Base-by-base conservation (phyloP, 2,888 invertebrate species). In the Pocota personata region DNA sequence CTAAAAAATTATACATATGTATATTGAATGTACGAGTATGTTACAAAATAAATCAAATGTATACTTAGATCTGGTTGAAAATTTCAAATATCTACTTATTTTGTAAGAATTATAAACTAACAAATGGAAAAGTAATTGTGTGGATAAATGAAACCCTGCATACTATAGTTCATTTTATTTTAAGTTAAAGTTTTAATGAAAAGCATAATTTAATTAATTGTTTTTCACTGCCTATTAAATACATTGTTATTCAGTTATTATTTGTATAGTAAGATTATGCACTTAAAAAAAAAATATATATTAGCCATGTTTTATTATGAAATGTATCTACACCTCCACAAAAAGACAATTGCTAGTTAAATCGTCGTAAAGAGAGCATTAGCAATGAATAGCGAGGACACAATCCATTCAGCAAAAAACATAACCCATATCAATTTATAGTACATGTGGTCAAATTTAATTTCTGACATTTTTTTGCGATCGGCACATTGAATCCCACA, bases 121-220 rank as follows among this genome's bases (percentile, higher is more conserved):
- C 27, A 14, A 62, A 62, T 62, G 46, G 62, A 62, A 62, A 46
- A 62, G 62, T 32, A 46, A 62, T 62, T 62, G 46, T 62, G 62
- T 46, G 24, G 43, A 40, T 0, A 10, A 21, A n/a, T 3, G 60
- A 6, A 46, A 46, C 14, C 27, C 14, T 24, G 7, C 19, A 30
- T 7, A 16, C 27, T 62, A 14, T 46, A 24, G 24, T 3, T 4
- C 4, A 24, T 27, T 60, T 27, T 27, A 30, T 12, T 46, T 27
- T 12, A 16, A 37, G 16, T 32, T 57, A 12, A 16, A 27, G 12
- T 19, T 35, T 35, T 14, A 50, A 4, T 19, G 16, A 27, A 43
- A 7, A 14, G 1, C 40, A 16, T 14, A 16, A 8, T 60, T 43
- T 10, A 14, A 40, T 60, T 37, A 2, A 14, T 8, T 14, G 14